Evolutionary conservation across 2,888 invertebrate genomes (phyloP), one percentile per base, ranked within the genome.

Genomic region (Byasa hedistus): DNA sequence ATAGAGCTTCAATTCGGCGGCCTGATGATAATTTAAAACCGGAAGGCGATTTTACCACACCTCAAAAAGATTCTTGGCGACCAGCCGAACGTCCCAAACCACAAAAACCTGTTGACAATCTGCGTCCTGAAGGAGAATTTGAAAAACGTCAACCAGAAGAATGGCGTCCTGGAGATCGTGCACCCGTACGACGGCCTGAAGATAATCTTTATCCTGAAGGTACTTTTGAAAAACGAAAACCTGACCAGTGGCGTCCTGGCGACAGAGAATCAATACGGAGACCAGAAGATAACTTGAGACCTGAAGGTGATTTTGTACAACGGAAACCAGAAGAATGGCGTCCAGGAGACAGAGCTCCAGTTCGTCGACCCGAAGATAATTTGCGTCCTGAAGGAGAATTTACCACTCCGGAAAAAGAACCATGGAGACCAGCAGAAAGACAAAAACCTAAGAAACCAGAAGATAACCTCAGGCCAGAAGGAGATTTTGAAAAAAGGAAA

Each of bases 191-290:
- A 1, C 79, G 80, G 21, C 93, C 91, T 0, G 81, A 88, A 65
- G 95, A 95, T 73, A 95, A 95, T 73, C 81, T 95, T 0, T 70
- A 89, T 85, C 93, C 93, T 0, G 94, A 93, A 77, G 89, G 92
- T 48, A 84, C 92, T 23, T 93, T 94, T 66, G 92, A 92, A 70
- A 86, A 79, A 69, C 83, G 84, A 44, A 78, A 79, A 44, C 88
- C 84, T 62, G 84, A 91, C 65, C 82, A 88, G 72, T 93, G 89
- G 84, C 80, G 79, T 17, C 93, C 93, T 1, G 92, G 85, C 19
- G 93, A 93, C 66, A 83, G 86, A 60, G 85, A 85, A 54, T 81
- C 83, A 5, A 80, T 84, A 21, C 79, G 79, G 39, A 84, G 79
- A 62, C 93, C 92, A 1, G 85, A 87, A 64, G 94, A 94, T 74